phyloP scores from a whole-genome alignment of 1,140 invertebrate species.

The Diploscapter pachys region DNA sequence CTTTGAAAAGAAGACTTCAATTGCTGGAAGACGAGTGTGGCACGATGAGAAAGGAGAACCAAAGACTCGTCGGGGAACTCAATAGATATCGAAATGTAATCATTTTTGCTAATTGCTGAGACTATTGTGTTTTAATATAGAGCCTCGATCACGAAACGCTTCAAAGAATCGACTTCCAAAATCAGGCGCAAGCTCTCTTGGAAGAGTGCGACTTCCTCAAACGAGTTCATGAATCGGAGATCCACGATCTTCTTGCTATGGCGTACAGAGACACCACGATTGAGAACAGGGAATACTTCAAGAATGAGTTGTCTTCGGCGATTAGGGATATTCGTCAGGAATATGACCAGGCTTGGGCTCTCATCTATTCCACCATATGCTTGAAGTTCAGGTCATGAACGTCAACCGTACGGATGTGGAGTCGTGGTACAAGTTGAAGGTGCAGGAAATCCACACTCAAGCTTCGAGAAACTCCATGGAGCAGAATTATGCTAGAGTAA shows the following conservation, averaged over 20 bases:
- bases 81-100: constrained; percentile 48
- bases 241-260: constrained; percentile 63
- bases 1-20: constrained; percentile 53
- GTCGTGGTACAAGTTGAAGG: constrained; percentile 58
- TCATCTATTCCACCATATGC: not conserved
- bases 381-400: constrained; percentile 54
- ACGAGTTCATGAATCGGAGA: constrained; percentile 36
- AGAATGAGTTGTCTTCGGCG: constrained; percentile 63
- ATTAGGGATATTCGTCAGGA: constrained; percentile 64
- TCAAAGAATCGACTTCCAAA: constrained; percentile 58
- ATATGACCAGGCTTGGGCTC: constrained; percentile 58
- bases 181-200: constrained; percentile 55
- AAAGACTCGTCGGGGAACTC: constrained; percentile 47
- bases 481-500: constrained; percentile 54
- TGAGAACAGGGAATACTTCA: constrained; percentile 63
- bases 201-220: constrained; percentile 57
- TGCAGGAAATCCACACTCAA: constrained; percentile 64
- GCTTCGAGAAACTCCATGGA: constrained; percentile 64
- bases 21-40: constrained; percentile 54
- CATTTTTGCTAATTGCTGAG: not conserved
- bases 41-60: constrained; percentile 53
- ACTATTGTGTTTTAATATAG: constrained; percentile 20
- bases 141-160: constrained; percentile 56
- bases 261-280: constrained; percentile 63
- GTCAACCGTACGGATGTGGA: constrained; percentile 61